These are phyloP conservation scores for Gallinago undulata DNA, from an alignment of 2,113 vertebrate genomes.

Conservation along the genomic window DNA sequence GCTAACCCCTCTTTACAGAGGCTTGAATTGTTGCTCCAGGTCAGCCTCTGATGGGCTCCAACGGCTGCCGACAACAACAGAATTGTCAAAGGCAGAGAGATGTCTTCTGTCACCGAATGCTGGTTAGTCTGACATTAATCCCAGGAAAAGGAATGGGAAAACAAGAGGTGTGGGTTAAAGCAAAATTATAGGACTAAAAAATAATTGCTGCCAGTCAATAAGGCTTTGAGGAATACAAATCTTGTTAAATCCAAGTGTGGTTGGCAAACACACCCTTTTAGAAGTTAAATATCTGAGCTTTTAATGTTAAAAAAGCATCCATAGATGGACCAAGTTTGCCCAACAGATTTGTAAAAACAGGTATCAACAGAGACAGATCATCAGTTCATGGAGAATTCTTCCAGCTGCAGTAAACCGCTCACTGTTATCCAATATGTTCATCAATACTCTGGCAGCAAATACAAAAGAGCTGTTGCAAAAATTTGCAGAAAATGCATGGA, in stretches of 20 bases:
- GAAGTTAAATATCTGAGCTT: background rate
- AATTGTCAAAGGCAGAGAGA: background rate
- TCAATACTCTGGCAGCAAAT: background rate
- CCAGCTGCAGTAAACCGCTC: background rate
- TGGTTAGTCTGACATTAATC: background rate
- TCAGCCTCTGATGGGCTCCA: background rate
- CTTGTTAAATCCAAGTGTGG: background rate
- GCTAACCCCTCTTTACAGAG: background rate
- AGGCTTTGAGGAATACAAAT: background rate
- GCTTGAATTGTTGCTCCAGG: background rate
- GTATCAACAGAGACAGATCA: background rate
- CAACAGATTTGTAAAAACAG: background rate
- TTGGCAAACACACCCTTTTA: background rate
- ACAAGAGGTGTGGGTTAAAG: background rate
- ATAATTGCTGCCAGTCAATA: background rate
- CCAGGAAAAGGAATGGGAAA: background rate
- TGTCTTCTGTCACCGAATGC: background rate
- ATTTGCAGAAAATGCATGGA: background rate
- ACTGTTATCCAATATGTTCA: background rate
- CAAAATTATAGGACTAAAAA: background rate
- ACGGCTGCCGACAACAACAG: background rate
- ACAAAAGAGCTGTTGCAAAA: background rate
- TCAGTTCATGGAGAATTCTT: background rate
- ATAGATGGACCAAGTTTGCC: background rate
- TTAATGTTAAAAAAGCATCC: background rate